Base-by-base conservation (phyloP, 1,140 invertebrate genomes). In the Eulimnadia texana region DNA sequence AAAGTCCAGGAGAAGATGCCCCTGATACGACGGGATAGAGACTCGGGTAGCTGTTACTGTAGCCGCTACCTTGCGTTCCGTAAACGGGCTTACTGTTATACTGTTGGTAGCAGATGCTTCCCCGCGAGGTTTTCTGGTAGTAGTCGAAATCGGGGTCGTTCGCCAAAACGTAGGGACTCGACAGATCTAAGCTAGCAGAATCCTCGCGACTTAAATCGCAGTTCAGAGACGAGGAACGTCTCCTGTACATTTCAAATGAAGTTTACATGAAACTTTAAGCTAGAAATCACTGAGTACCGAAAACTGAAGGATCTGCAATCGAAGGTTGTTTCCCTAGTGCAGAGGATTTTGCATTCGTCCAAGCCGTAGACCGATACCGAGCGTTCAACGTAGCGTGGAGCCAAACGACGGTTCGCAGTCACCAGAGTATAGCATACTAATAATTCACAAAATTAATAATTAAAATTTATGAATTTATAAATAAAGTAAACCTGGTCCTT, bases 231-330 rank as follows among this genome's bases (percentile, higher is more conserved):
- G 58, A 59, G 11, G 50, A 52, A 27, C 49, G 22, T 6, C 24
- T n/a, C 47, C 50, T 49, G 24, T 52, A 56, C 42, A 50, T 61
- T 24, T 42, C 33, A 42, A 16, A 9, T 42, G 33, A 42, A 9
- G 6, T 42, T 42, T 9, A 42, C 33, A 42, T n/a, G n/a, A n/a
- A n/a, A n/a, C n/a, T n/a, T n/a, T n/a, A n/a, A n/a, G n/a, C 33
- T 42, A 25, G 52, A 20, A 54, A 54, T 54, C n/a, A n/a, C n/a
- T 2, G 52, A 20, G 72, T 75, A 85, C 84, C 82, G 82, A 72
- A 86, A 88, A 73, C 88, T 88, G 69, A 88, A 90, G 63, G 85
- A 86, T 72, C 86, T 83, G 68, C 86, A 90, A 61, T 76, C 77
- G 70, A 88, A 88, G 54, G 77, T 71, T 65, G 78, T 82, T 70